These are phyloP conservation scores for Falco cherrug DNA, from an alignment of 2,797 vertebrate genomes.

Conservation along the genomic window DNA sequence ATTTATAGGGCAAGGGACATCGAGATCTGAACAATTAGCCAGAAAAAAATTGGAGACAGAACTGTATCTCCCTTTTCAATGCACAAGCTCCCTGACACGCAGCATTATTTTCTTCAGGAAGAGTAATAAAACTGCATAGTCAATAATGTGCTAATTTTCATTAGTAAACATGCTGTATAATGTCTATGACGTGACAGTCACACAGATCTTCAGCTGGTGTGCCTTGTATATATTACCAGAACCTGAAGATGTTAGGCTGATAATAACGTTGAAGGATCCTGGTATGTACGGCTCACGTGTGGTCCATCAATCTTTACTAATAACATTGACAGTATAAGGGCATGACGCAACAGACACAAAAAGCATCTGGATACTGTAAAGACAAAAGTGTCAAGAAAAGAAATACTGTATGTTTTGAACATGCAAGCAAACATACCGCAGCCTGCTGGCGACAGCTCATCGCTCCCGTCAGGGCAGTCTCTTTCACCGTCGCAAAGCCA, in stretches of 20 bases:
- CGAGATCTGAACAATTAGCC: neutral
- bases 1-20: neutral
- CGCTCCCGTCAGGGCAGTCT: slow-evolving; percentile 92
- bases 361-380: neutral
- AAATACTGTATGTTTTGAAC: accelerated
- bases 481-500: slow-evolving; percentile 97
- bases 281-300: accelerated
- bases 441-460: slow-evolving; percentile 91
- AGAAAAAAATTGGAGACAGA: neutral
- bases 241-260: neutral
- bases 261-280: neutral
- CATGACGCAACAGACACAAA: neutral
- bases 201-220: neutral
- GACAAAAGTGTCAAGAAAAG: neutral
- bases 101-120: neutral
- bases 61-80: neutral
- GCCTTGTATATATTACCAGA: neutral
- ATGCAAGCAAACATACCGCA: slow-evolving; percentile 81
- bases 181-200: accelerated
- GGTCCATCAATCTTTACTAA: neutral
- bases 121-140: neutral
- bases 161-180: neutral
- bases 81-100: neutral
- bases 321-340: neutral
- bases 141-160: neutral